Percentiles rank a stretch among this genome's conserved stretches.
These are phyloP conservation scores for Bovichtus diacanthus DNA, from an alignment of 2,797 vertebrate genomes.

Conservation along the genomic window DNA sequence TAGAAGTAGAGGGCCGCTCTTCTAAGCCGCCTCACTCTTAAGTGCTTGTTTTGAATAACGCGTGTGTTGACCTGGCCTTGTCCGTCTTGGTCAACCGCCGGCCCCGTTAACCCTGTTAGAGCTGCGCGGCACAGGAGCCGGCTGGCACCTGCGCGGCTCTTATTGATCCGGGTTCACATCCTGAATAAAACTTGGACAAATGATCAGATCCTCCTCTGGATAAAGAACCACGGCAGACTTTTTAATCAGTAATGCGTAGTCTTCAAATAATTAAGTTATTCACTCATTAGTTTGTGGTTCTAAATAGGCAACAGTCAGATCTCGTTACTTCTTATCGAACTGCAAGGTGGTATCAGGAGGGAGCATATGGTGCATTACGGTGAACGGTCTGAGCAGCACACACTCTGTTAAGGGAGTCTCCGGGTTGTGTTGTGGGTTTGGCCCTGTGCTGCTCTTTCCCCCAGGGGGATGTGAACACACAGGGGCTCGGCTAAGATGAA, in stretches of 20 bases:
- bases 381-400: constrained; percentile 26
- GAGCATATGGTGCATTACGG: constrained; percentile 41
- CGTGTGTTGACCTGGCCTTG: constrained; percentile 48
- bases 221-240: constrained; percentile 71
- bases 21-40: constrained; percentile 47
- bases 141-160: constrained; percentile 66
- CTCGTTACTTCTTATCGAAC: constrained; percentile 57
- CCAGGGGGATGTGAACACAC: constrained; percentile 63
- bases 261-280: constrained; percentile 70
- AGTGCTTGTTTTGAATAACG: constrained; percentile 57
- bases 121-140: constrained; percentile 44
- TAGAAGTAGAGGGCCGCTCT: constrained; percentile 33
- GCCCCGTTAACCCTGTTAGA: constrained; percentile 64
- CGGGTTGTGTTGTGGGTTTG: constrained; percentile 52
- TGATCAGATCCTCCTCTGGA: constrained; percentile 74
- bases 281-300: constrained; percentile 67
- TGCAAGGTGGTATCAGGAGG: constrained; percentile 24
- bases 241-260: constrained; percentile 78
- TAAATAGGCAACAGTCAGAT: constrained; percentile 63
- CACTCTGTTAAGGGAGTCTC: constrained; percentile 36
- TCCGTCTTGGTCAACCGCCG: constrained; percentile 49
- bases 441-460: constrained; percentile 52
- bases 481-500: constrained; percentile 79
- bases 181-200: constrained; percentile 81
- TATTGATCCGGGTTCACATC: constrained; percentile 80